These are phyloP conservation scores for Drosophila subquinaria DNA, from an alignment of 2,888 invertebrate species.

Conservation along the genomic window DNA sequence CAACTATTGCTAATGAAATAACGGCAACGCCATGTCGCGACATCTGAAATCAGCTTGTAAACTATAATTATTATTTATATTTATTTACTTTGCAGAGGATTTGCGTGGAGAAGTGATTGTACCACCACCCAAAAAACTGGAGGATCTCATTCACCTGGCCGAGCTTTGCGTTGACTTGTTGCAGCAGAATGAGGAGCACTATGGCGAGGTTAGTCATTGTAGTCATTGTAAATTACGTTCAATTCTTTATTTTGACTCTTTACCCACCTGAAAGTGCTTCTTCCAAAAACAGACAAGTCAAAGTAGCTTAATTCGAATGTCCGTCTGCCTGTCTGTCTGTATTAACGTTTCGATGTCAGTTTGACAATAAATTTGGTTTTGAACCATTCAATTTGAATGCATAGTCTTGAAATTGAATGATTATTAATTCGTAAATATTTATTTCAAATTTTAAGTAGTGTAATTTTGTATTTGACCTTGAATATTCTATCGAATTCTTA, in stretches of 20 bases:
- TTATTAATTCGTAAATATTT: neutral
- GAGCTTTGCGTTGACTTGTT: conserved; percentile 99
- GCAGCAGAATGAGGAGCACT: conserved; percentile 99
- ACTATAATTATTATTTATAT: neutral
- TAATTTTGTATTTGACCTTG: neutral
- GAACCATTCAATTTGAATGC: neutral
- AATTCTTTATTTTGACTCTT: neutral
- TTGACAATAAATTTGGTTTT: too few species aligned
- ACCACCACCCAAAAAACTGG: conserved; percentile 95
- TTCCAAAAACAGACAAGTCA: neutral
- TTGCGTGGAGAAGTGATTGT: conserved; percentile 92
- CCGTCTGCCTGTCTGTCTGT: neutral
- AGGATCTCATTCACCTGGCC: conserved; percentile 98
- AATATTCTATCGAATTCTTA: neutral
- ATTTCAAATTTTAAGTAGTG: neutral
- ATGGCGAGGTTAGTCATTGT: conserved; percentile 95
- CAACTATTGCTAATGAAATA: too few species aligned
- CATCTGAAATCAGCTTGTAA: neutral
- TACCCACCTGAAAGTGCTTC: neutral
- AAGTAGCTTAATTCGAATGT: neutral
- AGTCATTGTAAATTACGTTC: neutral
- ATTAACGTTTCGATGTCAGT: neutral
- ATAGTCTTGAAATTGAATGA: neutral
- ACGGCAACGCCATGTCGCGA: too few species aligned
- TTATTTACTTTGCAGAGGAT: conserved; percentile 88